These are phyloP conservation scores for Eupithecia exiguata DNA, from an alignment of 2,888 invertebrate species.

Conservation along the genomic window DNA sequence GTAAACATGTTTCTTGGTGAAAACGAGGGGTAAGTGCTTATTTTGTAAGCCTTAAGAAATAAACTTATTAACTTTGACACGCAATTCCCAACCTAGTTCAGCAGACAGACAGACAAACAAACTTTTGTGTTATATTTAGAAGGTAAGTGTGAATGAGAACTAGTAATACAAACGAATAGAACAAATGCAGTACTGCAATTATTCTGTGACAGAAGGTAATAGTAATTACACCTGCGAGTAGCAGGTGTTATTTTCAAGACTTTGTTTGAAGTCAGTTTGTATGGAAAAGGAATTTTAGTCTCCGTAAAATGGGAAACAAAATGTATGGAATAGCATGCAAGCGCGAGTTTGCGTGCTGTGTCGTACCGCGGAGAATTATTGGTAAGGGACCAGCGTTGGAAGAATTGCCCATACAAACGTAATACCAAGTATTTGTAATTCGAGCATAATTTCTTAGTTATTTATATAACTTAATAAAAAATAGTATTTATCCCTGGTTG, in stretches of 20 bases:
- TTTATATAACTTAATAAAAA: too few relatives aligned
- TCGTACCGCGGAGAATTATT: neutral
- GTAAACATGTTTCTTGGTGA: too few relatives aligned
- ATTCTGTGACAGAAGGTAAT: neutral
- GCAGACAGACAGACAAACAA: neutral
- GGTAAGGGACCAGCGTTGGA: too few relatives aligned
- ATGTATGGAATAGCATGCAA: neutral
- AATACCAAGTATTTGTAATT: too few relatives aligned
- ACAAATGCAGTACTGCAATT: neutral
- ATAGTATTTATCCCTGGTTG: too few relatives aligned
- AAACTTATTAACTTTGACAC: neutral
- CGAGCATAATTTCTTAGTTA: too few relatives aligned
- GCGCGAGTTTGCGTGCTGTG: neutral
- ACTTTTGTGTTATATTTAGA: neutral
- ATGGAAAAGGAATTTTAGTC: neutral
- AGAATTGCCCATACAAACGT: too few relatives aligned
- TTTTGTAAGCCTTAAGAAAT: too few relatives aligned
- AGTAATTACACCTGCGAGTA: neutral
- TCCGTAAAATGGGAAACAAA: neutral
- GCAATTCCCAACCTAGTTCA: neutral
- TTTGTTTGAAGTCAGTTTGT: neutral
- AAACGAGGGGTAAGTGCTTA: too few relatives aligned
- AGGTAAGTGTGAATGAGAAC: slow-evolving; percentile 8
- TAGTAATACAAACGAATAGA: neutral
- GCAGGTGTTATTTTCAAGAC: slow-evolving; percentile 2